Base-by-base conservation (phyloP, 2,113 vertebrate species). In the Odocoileus hemionus region DNA sequence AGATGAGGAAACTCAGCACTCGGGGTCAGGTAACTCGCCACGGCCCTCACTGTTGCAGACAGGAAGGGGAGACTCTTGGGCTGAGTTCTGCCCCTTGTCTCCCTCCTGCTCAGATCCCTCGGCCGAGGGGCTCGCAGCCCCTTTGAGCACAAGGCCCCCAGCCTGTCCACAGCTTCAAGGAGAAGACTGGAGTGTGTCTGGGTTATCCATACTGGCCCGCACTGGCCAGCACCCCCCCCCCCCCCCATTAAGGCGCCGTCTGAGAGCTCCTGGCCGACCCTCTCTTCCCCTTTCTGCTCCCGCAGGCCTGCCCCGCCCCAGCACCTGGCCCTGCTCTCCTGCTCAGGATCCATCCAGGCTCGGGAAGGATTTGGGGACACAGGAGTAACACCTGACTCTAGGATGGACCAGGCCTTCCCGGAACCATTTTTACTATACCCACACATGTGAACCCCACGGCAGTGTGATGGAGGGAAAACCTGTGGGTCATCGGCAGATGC, bases 401-500 rank as follows among this genome's bases (percentile, higher is more conserved):
- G 47, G 54, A 55, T 55, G 54, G 54, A 7, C 47, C 47, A 13
- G 47, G 47, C 47, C 47, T 50, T 50, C 47, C 47, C 47, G 47
- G 47, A 14, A 50, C 54, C 54, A 19, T 55, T 55, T 55, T 55
- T 3, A 21, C 47, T 55, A 16, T 6, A 1, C 54, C 47, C 74
- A 3, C 39, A 33, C 7, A 0, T 1, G 76, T 4, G 3, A 61
- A 33, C 54, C 43, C 10, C 25, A 17, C 6, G 25, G 2, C 19
- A 43, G 12, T 17, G n/a, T 3, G 7, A 1, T 2, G 26, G 55
- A 16, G 47, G 36, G 28, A 57, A 39, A 36, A n/a, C 23, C 55
- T 2, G 15, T 21, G 10, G 33, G 83, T 26, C 47, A 7, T 2
- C 0, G 23, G 5, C 13, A 12, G 57, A 4, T 5, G n/a, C 47